Evolutionary conservation across 2,113 vertebrate species (phyloP), one percentile per base, ranked within the genome.

Genomic region (Odocoileus hemionus): DNA sequence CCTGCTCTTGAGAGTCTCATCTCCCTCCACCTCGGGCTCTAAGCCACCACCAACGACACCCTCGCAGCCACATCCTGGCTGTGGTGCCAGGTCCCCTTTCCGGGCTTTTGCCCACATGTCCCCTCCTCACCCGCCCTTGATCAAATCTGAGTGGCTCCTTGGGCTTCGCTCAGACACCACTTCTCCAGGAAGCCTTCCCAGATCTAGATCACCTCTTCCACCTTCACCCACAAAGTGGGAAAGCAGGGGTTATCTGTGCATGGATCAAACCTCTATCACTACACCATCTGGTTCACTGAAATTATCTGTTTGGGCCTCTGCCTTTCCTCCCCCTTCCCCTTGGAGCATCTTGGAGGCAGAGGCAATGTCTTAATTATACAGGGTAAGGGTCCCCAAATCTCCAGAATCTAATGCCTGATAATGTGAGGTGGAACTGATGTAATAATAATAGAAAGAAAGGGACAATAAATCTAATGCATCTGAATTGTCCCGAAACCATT

Each of bases 41-140:
- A 36, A 82, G 21, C 21, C 28, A 10, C 28, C 23, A 6, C 8
- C 79, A 19, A 7, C 19, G 14, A 23, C 45, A 19, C 1, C 58
- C 64, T 10, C 7, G 1, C 21, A 52, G 70, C 2, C 23, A 43
- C 12, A 43, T 43, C 30, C 64, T 43, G 1, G 83, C 82, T 28
- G 1, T 0, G n/a, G 36, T 0, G 33, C 14, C 23, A 7, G 8
- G 1, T 5, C 50, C 33, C 55, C 26, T 33, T 23, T 8, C 33
- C 0, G 0, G 64, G 33, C 14, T 47, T 45, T 4, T 23, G n/a
- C 45, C 57, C 39, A 10, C 28, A 1, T 0, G 47, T 19, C 11
- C 50, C 76, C 21, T 30, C 19, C 57, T 85, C 57, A 6, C 76
- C 80, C 0, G 17, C 3, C 86, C 76, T 9, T 7, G 52, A 33